Percentiles rank a stretch among this genome's conserved stretches.
These are phyloP conservation scores for Caenorhabditis sp. DNA, from an alignment of 2,888 invertebrate species.

Conservation along the genomic window DNA sequence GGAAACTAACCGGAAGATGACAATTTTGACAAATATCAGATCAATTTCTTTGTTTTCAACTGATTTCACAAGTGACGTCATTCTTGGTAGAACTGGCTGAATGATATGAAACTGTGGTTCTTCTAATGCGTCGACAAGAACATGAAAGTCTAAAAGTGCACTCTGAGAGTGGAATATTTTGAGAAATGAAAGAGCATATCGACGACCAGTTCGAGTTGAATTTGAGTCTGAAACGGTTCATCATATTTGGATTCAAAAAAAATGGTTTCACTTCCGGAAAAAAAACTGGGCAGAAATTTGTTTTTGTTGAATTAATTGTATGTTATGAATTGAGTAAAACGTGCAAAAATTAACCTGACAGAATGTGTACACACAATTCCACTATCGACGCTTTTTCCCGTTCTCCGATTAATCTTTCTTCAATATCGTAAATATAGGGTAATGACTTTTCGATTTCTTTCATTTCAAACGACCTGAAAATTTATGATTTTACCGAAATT, in stretches of 20 bases:
- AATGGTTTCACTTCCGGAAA: too few relatives aligned
- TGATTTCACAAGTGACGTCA: slow-evolving; percentile 25
- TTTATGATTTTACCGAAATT: too few relatives aligned
- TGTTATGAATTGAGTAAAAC: too few relatives aligned
- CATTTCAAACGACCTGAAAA: neutral
- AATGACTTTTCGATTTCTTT: neutral
- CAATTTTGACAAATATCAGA: slow-evolving; percentile 32
- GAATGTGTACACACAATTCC: neutral
- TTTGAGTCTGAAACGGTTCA: slow-evolving; percentile 14
- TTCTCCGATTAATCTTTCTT: neutral
- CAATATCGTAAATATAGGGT: neutral
- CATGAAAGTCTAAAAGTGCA: slow-evolving; percentile 39
- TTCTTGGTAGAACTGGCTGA: slow-evolving; percentile 37
- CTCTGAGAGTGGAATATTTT: slow-evolving; percentile 22
- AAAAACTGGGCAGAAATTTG: too few relatives aligned
- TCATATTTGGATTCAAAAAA: too few relatives aligned
- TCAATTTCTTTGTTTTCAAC: slow-evolving; percentile 14
- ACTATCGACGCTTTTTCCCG: neutral
- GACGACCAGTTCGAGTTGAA: slow-evolving; percentile 37
- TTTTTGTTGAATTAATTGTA: too few relatives aligned
- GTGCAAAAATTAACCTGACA: neutral
- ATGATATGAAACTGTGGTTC: slow-evolving; percentile 60
- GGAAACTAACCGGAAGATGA: slow-evolving; percentile 21
- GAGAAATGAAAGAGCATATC: slow-evolving; percentile 48
- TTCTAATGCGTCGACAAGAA: slow-evolving; percentile 49